phyloP scores from a whole-genome alignment of 2,797 vertebrate species.

The Alcedo quadribrachys region DNA sequence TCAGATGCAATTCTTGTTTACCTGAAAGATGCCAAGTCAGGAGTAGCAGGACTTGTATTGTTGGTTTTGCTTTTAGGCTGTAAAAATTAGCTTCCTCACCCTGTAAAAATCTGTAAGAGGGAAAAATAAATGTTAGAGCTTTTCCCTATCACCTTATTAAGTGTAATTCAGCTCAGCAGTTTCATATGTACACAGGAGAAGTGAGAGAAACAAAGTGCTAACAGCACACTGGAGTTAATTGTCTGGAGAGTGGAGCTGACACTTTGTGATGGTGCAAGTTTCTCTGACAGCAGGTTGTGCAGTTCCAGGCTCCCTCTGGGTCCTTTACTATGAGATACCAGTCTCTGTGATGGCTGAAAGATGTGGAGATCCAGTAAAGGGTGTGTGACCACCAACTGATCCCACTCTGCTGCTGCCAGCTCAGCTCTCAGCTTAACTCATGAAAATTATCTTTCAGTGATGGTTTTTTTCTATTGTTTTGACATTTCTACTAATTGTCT shows the following conservation, averaged over 20 bases:
- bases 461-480: background rate
- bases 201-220: slow-evolving; percentile 81
- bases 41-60: slow-evolving; percentile 77
- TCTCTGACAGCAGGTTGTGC: slow-evolving; percentile 79
- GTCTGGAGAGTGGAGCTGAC: slow-evolving; percentile 80
- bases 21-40: slow-evolving; percentile 84
- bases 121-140: slow-evolving; percentile 28
- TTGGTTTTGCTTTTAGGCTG: slow-evolving; percentile 66
- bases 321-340: slow-evolving; percentile 73
- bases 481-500: background rate
- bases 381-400: background rate
- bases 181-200: slow-evolving; percentile 65
- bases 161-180: background rate
- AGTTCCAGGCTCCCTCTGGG: slow-evolving; percentile 76
- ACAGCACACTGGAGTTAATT: slow-evolving; percentile 78
- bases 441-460: background rate
- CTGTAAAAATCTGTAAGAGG: slow-evolving; percentile 76
- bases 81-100: slow-evolving; percentile 81
- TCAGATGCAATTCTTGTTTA: slow-evolving; percentile 25
- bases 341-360: slow-evolving; percentile 63
- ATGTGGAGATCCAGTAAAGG: background rate
- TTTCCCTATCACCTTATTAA: slow-evolving; percentile 28
- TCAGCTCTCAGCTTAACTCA: background rate
- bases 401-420: background rate
- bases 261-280: slow-evolving; percentile 79